Evolutionary conservation across 1,140 invertebrate genomes (phyloP), one percentile per base, ranked within the genome.

Genomic region (Pectinophora gossypiella): DNA sequence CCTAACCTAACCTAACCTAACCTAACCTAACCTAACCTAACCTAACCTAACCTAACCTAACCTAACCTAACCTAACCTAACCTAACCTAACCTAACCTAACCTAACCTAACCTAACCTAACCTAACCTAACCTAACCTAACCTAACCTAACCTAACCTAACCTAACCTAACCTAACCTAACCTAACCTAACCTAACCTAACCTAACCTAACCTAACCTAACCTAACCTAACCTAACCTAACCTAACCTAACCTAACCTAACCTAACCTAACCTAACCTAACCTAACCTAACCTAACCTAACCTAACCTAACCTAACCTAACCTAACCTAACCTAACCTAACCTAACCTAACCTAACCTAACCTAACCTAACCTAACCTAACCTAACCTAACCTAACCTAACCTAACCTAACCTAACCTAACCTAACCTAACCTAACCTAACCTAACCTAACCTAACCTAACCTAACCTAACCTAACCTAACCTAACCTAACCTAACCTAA

Each of bases 1-100:
- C 68, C 53, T 68, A 63, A 70, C 66, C 61, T 70, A 70, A 70
- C 47, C 23, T 67, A 71, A 61, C 66, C 61, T 64, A 66, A 66
- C 65, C 66, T 71, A 68, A 69, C 65, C 65, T 70, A 68, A 69
- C 65, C 22, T 23, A 23, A 23, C 22, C 22, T 23, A 38, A 38
- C 36, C 54, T 68, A 68, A 70, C 64, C 61, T 66, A 70, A 64
- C 61, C 59, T 72, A 72, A 64, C 68, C 61, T 59, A 64, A 63
- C 58, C 49, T 59, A 61, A 56, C 59, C 63, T 61, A 69, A 66
- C 68, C 61, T 66, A 61, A 59, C 64, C 59, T 59, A 59, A 66
- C 60, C 52, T 54, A 54, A 53, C 55, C 38, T 57, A 51, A 51
- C 40, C 52, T 59, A 55, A 50, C 52, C 52, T 59, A 50, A 44